A percentile compares a stretch with the other conserved stretches of the same genome.
phyloP scores from a whole-genome alignment of 2,113 vertebrate species.

The Tympanuchus pallidicinctus region DNA sequence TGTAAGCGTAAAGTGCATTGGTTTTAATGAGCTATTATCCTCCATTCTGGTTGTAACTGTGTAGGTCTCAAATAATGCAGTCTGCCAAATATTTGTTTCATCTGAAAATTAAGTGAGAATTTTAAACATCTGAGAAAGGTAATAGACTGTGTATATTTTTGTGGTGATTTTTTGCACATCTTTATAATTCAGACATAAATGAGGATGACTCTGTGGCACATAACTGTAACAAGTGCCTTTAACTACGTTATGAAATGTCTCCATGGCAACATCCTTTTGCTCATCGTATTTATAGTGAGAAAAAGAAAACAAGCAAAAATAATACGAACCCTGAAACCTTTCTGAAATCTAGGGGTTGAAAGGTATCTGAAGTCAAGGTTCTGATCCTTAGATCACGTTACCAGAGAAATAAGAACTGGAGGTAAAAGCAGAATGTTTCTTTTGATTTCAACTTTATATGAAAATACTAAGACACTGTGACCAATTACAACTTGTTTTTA shows the following conservation, averaged over 20 bases:
- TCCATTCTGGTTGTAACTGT: background rate
- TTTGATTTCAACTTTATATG: background rate
- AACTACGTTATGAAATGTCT: slow-evolving; percentile 62
- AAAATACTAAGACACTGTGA: background rate
- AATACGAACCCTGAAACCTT: slow-evolving; percentile 51
- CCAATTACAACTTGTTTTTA: background rate
- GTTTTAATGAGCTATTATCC: background rate
- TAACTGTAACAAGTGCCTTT: slow-evolving; percentile 44
- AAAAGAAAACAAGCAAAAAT: slow-evolving; percentile 64
- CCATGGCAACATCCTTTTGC: slow-evolving; percentile 72
- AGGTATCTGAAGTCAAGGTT: background rate
- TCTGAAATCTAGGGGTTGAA: slow-evolving; percentile 17
- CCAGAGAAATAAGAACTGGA: background rate
- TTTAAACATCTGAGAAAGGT: background rate
- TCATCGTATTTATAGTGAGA: slow-evolving; percentile 66
- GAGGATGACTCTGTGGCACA: slow-evolving; percentile 12
- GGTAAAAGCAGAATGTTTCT: background rate
- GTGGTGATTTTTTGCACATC: background rate
- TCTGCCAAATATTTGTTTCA: background rate
- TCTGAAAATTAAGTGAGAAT: background rate
- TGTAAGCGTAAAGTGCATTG: background rate
- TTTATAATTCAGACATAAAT: slow-evolving; percentile 2
- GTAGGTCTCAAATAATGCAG: background rate
- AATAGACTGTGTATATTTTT: background rate
- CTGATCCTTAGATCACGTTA: background rate